phyloP scores from a whole-genome alignment of 1,140 invertebrate species.

The Hycleus cichorii region DNA sequence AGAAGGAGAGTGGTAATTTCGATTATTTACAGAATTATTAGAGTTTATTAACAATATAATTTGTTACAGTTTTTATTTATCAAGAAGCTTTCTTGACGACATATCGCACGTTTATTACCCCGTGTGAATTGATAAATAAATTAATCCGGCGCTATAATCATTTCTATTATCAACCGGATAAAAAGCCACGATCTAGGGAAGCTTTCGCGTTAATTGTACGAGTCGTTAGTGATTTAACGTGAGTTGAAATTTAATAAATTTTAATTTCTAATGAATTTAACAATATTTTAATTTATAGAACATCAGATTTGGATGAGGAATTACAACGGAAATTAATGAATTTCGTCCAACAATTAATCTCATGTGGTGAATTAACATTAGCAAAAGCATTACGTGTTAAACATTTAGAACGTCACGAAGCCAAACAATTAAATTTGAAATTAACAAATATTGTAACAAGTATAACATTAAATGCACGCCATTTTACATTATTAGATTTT shows the following conservation, averaged over 20 bases:
- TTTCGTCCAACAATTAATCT: conserved; percentile 86
- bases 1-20: conserved; percentile 24
- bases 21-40: background rate
- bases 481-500: conserved; percentile 77
- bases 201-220: conserved; percentile 83
- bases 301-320: conserved; percentile 70
- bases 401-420: conserved; percentile 80
- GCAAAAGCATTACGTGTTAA: conserved; percentile 84
- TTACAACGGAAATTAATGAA: conserved; percentile 74
- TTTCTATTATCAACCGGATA: conserved; percentile 68
- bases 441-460: conserved; percentile 23
- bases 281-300: conserved; percentile 46
- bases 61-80: conserved; percentile 75
- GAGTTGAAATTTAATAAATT: conserved; percentile 42
- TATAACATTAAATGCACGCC: conserved; percentile 42
- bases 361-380: conserved; percentile 75
- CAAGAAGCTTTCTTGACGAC: conserved; percentile 96
- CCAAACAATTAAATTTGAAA: conserved; percentile 41
- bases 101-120: conserved; percentile 89
- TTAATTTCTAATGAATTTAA: background rate
- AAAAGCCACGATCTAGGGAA: conserved; percentile 73
- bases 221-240: conserved; percentile 91
- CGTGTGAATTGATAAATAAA: conserved; percentile 81
- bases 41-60: background rate
- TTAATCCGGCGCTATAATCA: conserved; percentile 78